phyloP scores from a whole-genome alignment of 2,113 vertebrate genomes.

The Potamarius usumacintae region DNA sequence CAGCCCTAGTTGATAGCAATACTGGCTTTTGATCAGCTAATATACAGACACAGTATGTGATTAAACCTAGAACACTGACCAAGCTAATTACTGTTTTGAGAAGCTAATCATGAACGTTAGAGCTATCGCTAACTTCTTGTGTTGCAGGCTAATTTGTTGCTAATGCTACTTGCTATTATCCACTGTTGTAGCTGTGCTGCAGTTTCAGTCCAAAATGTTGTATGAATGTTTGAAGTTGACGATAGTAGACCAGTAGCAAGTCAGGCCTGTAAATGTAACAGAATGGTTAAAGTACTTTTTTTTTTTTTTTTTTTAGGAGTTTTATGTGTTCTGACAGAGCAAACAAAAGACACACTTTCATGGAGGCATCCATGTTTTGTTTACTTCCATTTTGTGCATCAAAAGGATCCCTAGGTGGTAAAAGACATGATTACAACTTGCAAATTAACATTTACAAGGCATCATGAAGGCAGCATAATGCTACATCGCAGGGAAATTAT shows the following conservation, averaged over 20 bases:
- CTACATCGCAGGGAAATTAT: neutral
- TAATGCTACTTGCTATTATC: neutral
- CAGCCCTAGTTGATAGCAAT: neutral
- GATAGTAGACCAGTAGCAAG: neutral
- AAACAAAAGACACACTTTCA: neutral
- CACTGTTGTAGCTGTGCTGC: neutral
- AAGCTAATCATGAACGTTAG: neutral
- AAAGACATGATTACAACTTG: neutral
- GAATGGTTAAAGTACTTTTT: neutral
- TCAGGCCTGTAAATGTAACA: neutral
- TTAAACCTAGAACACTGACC: neutral
- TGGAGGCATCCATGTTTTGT: neutral
- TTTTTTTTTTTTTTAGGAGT: neutral
- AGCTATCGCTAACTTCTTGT: neutral
- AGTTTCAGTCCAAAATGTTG: neutral
- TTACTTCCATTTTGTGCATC: neutral
- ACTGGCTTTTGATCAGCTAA: neutral
- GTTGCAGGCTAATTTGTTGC: neutral
- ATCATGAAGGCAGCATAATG: neutral
- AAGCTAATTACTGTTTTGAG: neutral
- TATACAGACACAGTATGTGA: neutral
- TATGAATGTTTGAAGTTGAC: neutral
- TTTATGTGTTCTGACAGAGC: neutral
- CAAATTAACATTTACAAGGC: neutral
- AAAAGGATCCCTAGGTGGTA: neutral